These are phyloP conservation scores for Ovis canadensis DNA, from an alignment of 2,113 vertebrate species.

Conservation along the genomic window DNA sequence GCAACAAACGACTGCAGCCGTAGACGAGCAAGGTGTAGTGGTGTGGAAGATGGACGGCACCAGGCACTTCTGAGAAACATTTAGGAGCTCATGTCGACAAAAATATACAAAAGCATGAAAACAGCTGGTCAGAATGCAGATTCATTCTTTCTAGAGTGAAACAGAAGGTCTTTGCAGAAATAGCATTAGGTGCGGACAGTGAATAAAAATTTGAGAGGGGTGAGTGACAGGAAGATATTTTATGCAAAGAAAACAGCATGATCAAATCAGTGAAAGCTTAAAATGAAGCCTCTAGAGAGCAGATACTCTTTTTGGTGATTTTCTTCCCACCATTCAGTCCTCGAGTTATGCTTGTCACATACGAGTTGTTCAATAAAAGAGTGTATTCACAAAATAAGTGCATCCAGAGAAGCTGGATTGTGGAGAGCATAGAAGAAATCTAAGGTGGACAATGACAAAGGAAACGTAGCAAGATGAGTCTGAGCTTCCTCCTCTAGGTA, in stretches of 20 bases:
- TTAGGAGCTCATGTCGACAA: background rate
- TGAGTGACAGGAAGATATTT: background rate
- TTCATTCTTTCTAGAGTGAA: background rate
- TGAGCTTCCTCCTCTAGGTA: background rate
- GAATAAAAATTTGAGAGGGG: background rate
- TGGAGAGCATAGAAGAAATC: background rate
- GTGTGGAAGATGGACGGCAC: background rate
- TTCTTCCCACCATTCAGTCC: background rate
- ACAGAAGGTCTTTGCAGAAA: background rate
- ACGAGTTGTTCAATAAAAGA: background rate
- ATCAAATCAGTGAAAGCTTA: background rate
- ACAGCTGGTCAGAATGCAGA: background rate
- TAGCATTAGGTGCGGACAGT: background rate
- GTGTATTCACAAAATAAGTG: background rate
- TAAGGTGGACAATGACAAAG: background rate
- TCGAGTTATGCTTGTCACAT: background rate
- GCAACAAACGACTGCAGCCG: background rate
- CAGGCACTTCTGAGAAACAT: background rate
- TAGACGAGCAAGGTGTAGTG: background rate
- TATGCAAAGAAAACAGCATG: background rate
- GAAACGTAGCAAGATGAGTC: background rate
- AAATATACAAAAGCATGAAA: background rate
- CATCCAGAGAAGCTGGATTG: background rate
- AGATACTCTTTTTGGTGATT: background rate
- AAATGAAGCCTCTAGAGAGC: background rate